Conservation (phyloP, 2,113 vertebrate species). For the Sceloporus undulatus region DNA sequence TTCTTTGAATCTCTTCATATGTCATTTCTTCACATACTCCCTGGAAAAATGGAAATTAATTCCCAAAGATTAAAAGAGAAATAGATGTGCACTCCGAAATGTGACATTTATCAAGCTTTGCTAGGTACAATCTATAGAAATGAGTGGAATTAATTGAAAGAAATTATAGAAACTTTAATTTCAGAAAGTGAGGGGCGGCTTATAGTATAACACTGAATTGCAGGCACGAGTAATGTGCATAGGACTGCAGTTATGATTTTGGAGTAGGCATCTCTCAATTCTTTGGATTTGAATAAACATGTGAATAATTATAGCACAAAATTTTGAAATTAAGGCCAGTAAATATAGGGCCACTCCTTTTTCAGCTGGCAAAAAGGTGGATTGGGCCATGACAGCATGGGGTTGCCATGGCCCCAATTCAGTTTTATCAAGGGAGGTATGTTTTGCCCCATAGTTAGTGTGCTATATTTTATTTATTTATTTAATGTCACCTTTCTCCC, state of each 20-base stretch:
- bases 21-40: conserved; percentile 98
- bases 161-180: neutral
- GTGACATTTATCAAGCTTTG: neutral
- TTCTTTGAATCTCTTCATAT: conserved; percentile 90
- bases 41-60: conserved; percentile 67
- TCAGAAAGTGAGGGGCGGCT: neutral
- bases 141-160: neutral
- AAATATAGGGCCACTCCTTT: too few species aligned
- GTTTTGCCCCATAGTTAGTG: too few species aligned
- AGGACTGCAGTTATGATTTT: neutral
- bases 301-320: neutral
- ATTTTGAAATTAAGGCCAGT: neutral
- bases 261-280: neutral
- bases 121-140: neutral
- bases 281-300: neutral
- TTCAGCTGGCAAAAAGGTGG: too few species aligned
- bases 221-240: neutral
- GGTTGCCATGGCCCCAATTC: too few species aligned
- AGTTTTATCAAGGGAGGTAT: too few species aligned
- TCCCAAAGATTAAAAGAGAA: neutral
- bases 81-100: neutral
- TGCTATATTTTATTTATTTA: too few species aligned
- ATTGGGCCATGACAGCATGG: too few species aligned
- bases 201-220: neutral
- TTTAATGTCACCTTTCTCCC: too few species aligned